Base-by-base conservation (phyloP, 2,888 invertebrate genomes). In the Orchesellides sinensis region DNA sequence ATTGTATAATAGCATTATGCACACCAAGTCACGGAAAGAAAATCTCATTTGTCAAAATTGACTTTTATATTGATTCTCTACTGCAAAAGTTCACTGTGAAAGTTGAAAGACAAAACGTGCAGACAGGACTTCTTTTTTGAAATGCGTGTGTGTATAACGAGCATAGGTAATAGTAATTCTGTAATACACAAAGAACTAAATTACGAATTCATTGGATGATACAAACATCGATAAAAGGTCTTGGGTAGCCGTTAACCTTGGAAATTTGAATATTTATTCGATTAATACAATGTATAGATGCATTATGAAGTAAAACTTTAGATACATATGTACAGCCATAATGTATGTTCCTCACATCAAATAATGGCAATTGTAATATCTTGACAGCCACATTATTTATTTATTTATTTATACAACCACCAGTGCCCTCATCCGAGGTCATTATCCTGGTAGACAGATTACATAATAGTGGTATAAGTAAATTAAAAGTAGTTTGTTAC, bases 241-340 rank as follows among this genome's bases (percentile, higher is more conserved):
- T 47, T 4, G 47, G n/a, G 17, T 5, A 54, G 54, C 23, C 54
- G 54, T 54, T 54, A 54, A 23, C 54, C 54, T 54, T 54, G 23
- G 54, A 54, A 54, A 21, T 54, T 54, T 54, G 8, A 10, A n/a
- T 35, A 35, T 49, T 49, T 49, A n/a, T n/a, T n/a, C n/a, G n/a
- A n/a, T n/a, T 32, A 32, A 32, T 32, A 32, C 5, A 6, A 32
- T 32, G 10, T 10, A 32, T 32, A 32, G 6, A 32, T 10, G 10
- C 32, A 32, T 32, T 32, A n/a, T n/a, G 32, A 32, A 32, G 10
- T 32, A n/a, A n/a, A n/a, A n/a, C n/a, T n/a, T n/a, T n/a, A n/a
- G n/a, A n/a, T n/a, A n/a, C 40, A 40, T 40, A 8, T 14, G 2
- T 40, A 8, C 40, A 32, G 5, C 10, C 32, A 32, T 10, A 40